Evolutionary conservation across 1,140 invertebrate genomes (phyloP).

Genomic region (Melitaea cinxia): DNA sequence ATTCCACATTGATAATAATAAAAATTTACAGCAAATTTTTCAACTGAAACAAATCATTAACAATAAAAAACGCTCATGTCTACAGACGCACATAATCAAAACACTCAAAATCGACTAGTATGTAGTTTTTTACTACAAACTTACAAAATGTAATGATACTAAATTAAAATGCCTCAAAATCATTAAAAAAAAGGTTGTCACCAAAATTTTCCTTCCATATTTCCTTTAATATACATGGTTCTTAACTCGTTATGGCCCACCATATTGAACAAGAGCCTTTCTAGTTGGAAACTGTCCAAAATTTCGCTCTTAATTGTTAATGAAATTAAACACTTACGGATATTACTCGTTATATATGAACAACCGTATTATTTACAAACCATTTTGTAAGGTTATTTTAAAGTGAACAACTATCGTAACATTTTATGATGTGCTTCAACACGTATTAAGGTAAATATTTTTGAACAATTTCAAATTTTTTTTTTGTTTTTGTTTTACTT

Average conservation of each 20-base stretch:
- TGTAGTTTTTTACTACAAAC: too few relatives aligned
- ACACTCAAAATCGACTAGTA: too few relatives aligned
- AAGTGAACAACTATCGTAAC: neutral
- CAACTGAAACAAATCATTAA: too few relatives aligned
- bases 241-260: conserved; percentile 29
- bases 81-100: too few relatives aligned
- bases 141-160: too few relatives aligned
- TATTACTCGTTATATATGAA: conserved; percentile 27
- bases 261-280: conserved; percentile 7
- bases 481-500: neutral
- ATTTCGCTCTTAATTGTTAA: conserved; percentile 32
- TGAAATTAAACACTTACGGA: conserved; percentile 32
- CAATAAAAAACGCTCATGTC: too few relatives aligned
- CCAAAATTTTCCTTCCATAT: too few relatives aligned
- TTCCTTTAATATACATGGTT: conserved; percentile 12
- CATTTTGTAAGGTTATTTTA: conserved; percentile 8
- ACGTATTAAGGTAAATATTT: neutral
- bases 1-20: too few relatives aligned
- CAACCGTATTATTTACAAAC: conserved; percentile 19
- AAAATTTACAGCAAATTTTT: too few relatives aligned
- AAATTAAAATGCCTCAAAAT: too few relatives aligned
- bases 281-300: conserved; percentile 24
- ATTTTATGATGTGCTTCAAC: neutral
- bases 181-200: too few relatives aligned
- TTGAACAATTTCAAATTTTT: neutral